These are phyloP conservation scores for Nemurella pictetii DNA, from an alignment of 2,888 invertebrate species.

Conservation along the genomic window DNA sequence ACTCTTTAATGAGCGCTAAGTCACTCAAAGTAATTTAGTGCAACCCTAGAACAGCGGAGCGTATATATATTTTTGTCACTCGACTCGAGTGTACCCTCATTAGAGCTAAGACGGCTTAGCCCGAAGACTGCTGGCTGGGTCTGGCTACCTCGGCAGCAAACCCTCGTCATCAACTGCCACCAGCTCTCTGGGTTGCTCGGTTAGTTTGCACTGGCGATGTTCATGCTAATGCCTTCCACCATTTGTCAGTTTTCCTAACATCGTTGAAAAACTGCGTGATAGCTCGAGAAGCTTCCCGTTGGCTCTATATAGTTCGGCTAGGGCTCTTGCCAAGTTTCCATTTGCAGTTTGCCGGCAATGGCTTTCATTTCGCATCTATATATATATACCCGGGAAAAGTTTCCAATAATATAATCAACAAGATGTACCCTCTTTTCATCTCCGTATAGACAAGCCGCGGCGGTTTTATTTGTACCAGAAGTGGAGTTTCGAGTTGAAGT, in stretches of 20 bases:
- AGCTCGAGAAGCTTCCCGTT: neutral
- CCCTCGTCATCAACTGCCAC: neutral
- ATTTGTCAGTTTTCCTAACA: neutral
- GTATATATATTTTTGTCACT: neutral
- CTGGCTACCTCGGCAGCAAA: neutral
- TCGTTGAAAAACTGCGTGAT: neutral
- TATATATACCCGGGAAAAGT: neutral
- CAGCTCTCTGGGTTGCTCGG: neutral
- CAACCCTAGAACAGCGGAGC: neutral
- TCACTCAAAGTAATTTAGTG: neutral
- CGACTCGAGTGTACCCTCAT: neutral
- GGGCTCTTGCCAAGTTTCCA: neutral
- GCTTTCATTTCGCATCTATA: neutral
- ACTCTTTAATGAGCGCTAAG: neutral
- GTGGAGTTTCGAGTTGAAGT: neutral
- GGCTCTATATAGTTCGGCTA: neutral
- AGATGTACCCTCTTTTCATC: neutral
- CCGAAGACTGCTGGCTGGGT: no score
- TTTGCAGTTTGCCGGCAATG: neutral
- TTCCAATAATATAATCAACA: neutral
- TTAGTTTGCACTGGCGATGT: neutral
- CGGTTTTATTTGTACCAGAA: neutral
- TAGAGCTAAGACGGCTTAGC: slow-evolving; percentile 2
- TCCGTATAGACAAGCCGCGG: neutral
- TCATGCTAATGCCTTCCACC: neutral